Percentiles rank a stretch among this genome's conserved stretches.
phyloP scores from a whole-genome alignment of 2,797 vertebrate genomes.

The Anomalospiza imberbis region DNA sequence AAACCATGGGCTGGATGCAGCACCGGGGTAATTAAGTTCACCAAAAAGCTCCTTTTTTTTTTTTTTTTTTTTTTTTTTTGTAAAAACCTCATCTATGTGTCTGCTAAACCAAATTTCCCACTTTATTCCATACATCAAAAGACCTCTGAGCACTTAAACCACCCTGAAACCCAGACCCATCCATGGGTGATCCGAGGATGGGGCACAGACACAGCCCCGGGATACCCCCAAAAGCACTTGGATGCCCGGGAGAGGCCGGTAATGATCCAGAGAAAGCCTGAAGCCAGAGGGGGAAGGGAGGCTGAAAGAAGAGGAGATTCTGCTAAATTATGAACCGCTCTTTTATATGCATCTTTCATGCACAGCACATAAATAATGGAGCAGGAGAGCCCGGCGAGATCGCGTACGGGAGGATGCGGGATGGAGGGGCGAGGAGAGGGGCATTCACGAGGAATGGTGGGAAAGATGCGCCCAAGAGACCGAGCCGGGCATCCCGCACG shows the following conservation, averaged over 20 bases:
- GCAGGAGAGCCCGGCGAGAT: background rate
- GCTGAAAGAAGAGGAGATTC: slow-evolving; percentile 47
- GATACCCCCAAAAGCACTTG: background rate
- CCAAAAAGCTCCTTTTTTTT: accelerated
- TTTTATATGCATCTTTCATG: slow-evolving; percentile 54
- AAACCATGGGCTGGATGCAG: background rate
- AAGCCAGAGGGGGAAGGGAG: background rate
- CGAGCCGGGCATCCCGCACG: background rate
- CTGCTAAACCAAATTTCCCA: background rate
- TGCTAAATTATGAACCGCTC: slow-evolving; percentile 1
- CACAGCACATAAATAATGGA: slow-evolving; percentile 27
- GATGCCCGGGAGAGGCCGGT: accelerated
- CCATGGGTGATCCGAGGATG: accelerated
- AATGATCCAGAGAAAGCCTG: background rate
- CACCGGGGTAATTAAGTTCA: background rate
- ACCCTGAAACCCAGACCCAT: accelerated
- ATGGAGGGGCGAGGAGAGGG: background rate
- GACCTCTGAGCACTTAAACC: background rate
- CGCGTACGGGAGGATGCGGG: background rate
- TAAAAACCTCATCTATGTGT: background rate
- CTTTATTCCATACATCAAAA: background rate
- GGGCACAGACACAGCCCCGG: accelerated
- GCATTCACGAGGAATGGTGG: background rate
- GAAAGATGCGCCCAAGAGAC: background rate
- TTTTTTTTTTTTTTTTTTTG: accelerated